Conservation (phyloP, 2,113 vertebrate species). For the Manacus vitellinus region DNA sequence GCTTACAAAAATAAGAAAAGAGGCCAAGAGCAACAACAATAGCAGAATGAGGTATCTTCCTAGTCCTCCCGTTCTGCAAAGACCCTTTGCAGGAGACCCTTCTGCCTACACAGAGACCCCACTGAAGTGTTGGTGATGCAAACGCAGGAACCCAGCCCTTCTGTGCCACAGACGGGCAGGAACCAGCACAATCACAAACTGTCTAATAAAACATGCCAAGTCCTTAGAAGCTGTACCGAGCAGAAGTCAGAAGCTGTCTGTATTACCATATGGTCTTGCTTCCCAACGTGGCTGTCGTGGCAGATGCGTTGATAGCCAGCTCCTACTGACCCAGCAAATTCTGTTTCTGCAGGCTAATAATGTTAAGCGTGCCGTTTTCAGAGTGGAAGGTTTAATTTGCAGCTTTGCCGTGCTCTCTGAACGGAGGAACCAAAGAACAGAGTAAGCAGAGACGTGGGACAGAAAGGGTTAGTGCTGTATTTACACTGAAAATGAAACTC, state of each 20-base stretch:
- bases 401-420: not conserved
- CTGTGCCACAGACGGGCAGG: not conserved
- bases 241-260: conserved; percentile 22
- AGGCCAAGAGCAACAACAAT: not conserved
- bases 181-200: not conserved
- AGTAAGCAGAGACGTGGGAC: not conserved
- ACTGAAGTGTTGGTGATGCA: not conserved
- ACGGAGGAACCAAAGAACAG: not conserved
- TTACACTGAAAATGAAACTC: conserved; percentile 13
- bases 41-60: not conserved
- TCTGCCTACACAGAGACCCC: not conserved
- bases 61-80: not conserved
- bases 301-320: not conserved
- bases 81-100: not conserved
- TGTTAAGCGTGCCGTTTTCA: not conserved
- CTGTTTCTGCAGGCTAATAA: conserved; percentile 35
- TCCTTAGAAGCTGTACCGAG: not conserved
- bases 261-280: not conserved
- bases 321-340: conserved; percentile 39
- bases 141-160: not conserved
- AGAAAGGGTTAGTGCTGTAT: conserved; percentile 8
- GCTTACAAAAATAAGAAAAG: not conserved
- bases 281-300: not conserved
- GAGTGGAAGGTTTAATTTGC: conserved; percentile 32
- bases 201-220: not conserved